A percentile compares a stretch with the other conserved stretches of the same genome.
These are phyloP conservation scores for Trachymyrmex cornetzi DNA, from an alignment of 1,140 invertebrate species.

Conservation along the genomic window DNA sequence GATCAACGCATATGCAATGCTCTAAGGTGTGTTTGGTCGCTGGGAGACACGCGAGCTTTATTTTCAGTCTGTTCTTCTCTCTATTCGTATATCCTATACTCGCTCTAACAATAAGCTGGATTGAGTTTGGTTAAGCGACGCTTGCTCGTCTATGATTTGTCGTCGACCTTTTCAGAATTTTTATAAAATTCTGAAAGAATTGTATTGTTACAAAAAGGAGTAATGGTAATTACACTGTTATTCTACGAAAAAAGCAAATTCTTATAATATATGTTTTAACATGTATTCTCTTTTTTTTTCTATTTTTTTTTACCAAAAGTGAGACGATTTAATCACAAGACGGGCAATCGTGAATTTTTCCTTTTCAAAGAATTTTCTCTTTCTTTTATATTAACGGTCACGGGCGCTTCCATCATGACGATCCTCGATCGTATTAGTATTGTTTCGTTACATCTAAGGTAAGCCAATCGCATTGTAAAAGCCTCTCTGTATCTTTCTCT, in stretches of 20 bases:
- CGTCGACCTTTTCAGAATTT: neutral
- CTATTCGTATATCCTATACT: slow-evolving; percentile 34
- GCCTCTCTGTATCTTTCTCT: slow-evolving; percentile 34
- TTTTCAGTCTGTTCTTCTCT: slow-evolving; percentile 59
- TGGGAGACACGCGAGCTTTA: slow-evolving; percentile 69
- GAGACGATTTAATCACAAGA: slow-evolving; percentile 33
- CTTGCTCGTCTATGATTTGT: slow-evolving; percentile 61
- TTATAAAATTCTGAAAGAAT: neutral
- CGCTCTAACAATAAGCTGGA: slow-evolving; percentile 52
- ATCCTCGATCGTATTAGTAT: slow-evolving; percentile 71
- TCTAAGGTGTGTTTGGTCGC: slow-evolving; percentile 68
- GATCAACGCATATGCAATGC: slow-evolving; percentile 69
- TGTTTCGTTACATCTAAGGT: slow-evolving; percentile 80
- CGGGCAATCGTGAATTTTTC: slow-evolving; percentile 60
- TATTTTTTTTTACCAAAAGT: neutral
- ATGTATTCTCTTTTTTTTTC: neutral
- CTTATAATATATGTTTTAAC: neutral
- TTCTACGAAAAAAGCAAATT: neutral
- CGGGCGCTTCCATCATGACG: slow-evolving; percentile 64
- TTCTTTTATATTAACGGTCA: slow-evolving; percentile 66
- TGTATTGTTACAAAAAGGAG: too few relatives aligned
- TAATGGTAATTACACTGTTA: neutral
- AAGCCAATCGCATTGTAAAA: slow-evolving; percentile 77
- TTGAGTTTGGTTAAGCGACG: slow-evolving; percentile 58
- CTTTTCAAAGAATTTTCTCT: slow-evolving; percentile 62